These are phyloP conservation scores for Ormyrus nitidulus DNA, from an alignment of 2,888 invertebrate genomes.

Conservation along the genomic window DNA sequence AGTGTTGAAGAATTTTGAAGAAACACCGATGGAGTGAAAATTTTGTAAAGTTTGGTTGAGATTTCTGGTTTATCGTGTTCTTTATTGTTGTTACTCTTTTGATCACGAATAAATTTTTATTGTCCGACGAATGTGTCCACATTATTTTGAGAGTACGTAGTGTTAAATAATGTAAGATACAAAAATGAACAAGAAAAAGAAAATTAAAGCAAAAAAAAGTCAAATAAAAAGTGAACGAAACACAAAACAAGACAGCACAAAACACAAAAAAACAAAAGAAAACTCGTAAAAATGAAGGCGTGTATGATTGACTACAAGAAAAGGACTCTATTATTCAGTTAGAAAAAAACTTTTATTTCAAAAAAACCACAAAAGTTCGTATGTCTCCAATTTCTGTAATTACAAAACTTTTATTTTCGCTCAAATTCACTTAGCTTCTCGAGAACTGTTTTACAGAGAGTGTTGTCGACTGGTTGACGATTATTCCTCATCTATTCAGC, in stretches of 20 bases:
- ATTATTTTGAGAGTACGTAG: conserved; percentile 10
- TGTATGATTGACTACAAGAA: conserved; percentile 51
- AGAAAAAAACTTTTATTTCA: conserved; percentile 58
- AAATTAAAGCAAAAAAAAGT: conserved; percentile 6
- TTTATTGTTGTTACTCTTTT: too few species aligned
- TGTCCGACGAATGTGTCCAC: not conserved
- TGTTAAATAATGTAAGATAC: conserved; percentile 12
- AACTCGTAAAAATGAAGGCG: conserved; percentile 38
- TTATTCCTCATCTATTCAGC: conserved; percentile 58
- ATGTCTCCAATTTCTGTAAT: conserved; percentile 42
- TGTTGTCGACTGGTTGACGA: conserved; percentile 40
- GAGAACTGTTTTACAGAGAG: conserved; percentile 27
- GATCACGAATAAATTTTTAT: too few species aligned
- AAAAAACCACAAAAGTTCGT: conserved; percentile 51
- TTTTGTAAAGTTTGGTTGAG: conserved; percentile 26
- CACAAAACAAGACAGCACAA: conserved; percentile 40
- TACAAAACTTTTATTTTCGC: conserved; percentile 49
- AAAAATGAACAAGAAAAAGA: conserved; percentile 36
- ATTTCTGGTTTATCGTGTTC: conserved; percentile 4
- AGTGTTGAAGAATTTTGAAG: too few species aligned
- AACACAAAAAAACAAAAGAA: conserved; percentile 24
- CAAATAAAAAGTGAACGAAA: conserved; percentile 18
- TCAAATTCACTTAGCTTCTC: conserved; percentile 46
- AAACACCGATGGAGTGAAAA: too few species aligned
- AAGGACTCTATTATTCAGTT: conserved; percentile 45